Percentiles rank a stretch among this genome's conserved stretches.
phyloP scores from a whole-genome alignment of 2,888 invertebrate species.

The Corythucha ciliata region DNA sequence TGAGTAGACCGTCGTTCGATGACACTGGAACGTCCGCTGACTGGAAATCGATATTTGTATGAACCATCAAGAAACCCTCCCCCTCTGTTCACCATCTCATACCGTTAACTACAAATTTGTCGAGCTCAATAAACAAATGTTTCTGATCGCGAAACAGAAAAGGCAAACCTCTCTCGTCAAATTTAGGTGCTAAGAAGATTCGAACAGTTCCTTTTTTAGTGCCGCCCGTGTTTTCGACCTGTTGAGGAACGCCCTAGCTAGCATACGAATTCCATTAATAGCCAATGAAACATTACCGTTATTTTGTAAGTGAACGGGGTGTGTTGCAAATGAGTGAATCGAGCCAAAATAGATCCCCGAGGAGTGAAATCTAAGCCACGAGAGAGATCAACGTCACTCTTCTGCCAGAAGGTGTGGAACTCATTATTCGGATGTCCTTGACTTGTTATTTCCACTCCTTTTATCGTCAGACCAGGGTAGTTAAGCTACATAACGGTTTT shows the following conservation, averaged over 20 bases:
- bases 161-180: slow-evolving; percentile 54
- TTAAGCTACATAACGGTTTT: too few species aligned
- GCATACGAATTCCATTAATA: not conserved
- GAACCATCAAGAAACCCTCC: not conserved
- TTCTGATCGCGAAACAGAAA: slow-evolving; percentile 57
- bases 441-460: slow-evolving; percentile 48
- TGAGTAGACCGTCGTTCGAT: slow-evolving; percentile 49
- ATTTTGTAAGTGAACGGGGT: slow-evolving; percentile 54
- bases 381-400: slow-evolving; percentile 64
- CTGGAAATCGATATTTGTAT: slow-evolving; percentile 23
- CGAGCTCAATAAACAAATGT: slow-evolving; percentile 58
- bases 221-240: slow-evolving; percentile 36
- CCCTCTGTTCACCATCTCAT: slow-evolving; percentile 43
- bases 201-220: slow-evolving; percentile 52
- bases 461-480: slow-evolving; percentile 54
- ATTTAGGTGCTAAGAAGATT: slow-evolving; percentile 59
- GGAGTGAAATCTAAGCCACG: slow-evolving; percentile 76
- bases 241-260: not conserved
- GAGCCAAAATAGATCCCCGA: slow-evolving; percentile 59
- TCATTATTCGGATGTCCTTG: slow-evolving; percentile 46
- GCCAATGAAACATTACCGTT: slow-evolving; percentile 41
- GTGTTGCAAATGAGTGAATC: slow-evolving; percentile 71
- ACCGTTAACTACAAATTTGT: slow-evolving; percentile 57
- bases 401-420: slow-evolving; percentile 67
- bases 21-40: slow-evolving; percentile 25